Evolutionary conservation across 1,140 invertebrate genomes (phyloP).

Genomic region (Araneus ventricosus): DNA sequence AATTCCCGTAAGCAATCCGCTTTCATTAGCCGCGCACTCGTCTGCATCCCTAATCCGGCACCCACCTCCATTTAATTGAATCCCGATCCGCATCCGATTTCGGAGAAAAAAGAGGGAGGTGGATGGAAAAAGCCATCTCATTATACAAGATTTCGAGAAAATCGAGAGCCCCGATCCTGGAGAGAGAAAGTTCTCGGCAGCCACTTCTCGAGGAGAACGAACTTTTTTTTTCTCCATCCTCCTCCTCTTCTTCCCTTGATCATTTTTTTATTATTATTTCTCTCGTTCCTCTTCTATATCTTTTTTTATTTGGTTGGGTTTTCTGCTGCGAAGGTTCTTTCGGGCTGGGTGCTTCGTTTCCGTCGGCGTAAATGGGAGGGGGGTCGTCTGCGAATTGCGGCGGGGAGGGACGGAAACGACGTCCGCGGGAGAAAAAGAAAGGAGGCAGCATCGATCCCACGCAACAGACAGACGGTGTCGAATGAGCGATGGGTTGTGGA

Average conservation of each 20-base stretch:
- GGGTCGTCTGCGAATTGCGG: constrained; percentile 18
- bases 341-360: constrained; percentile 43
- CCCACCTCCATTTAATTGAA: constrained; percentile 46
- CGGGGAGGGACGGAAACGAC: background rate
- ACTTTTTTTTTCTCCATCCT: background rate
- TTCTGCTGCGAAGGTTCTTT: background rate
- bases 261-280: background rate
- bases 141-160: constrained; percentile 44
- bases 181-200: constrained; percentile 10
- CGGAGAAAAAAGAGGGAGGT: background rate
- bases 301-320: too few species aligned
- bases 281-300: background rate
- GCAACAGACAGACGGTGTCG: constrained; percentile 34
- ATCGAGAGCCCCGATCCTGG: background rate
- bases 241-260: background rate
- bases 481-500: constrained; percentile 16
- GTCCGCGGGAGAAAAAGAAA: background rate
- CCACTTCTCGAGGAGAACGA: constrained; percentile 30
- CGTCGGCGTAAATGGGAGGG: constrained; percentile 42
- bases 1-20: constrained; percentile 44
- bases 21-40: constrained; percentile 41
- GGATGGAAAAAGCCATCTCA: constrained; percentile 43
- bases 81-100: constrained; percentile 51
- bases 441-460: background rate
- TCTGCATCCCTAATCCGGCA: background rate